Evolutionary conservation across 2,113 vertebrate genomes (phyloP), one percentile per base, ranked within the genome.

Genomic region (Edolisoma coerulescens): DNA sequence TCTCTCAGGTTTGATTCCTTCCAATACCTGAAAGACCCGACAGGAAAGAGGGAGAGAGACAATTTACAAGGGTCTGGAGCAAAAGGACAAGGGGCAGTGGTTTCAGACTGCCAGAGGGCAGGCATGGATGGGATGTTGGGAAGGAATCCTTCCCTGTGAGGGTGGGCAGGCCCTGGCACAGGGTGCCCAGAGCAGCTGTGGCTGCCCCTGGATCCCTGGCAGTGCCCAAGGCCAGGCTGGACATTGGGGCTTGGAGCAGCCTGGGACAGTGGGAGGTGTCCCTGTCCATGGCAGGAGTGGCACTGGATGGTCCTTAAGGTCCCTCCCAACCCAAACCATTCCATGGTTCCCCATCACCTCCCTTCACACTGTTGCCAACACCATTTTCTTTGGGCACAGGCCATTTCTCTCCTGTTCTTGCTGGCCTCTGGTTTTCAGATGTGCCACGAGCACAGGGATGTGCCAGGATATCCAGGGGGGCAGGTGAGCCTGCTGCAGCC

Each of bases 101-200:
- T 23, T 89, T 89, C 60, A 75, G 2, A 67, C 24, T 49, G 35
- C 16, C 35, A 16, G 24, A 49, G n/a, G 24, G 23, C 10, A 13
- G 37, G 21, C 13, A 52, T 35, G 27, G 53, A 37, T 18, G 37
- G 53, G 22, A 50, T 32, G 15, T 14, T 32, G 53, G 53, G 61
- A 0, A 26, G 53, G 37, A 44, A 52, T 32, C 41, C 4, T 32
- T 11, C 37, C 33, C 61, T 67, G 52, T 0, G 1, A 86, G 44
- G 32, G 35, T 50, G 83, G 42, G 24, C 2, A 35, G 32, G 24
- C 20, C 57, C 70, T 57, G 70, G 82, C 82, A 49, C 82, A 75
- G 60, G 68, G 39, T 54, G 69, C 59, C 69, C 81, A 84, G 69
- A 74, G 69, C 6, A 54, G 82, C 82, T 84, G 59, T 15, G 69